Conservation (phyloP, 2,797 vertebrate species). For the Petrocephalus schoutedeni region DNA sequence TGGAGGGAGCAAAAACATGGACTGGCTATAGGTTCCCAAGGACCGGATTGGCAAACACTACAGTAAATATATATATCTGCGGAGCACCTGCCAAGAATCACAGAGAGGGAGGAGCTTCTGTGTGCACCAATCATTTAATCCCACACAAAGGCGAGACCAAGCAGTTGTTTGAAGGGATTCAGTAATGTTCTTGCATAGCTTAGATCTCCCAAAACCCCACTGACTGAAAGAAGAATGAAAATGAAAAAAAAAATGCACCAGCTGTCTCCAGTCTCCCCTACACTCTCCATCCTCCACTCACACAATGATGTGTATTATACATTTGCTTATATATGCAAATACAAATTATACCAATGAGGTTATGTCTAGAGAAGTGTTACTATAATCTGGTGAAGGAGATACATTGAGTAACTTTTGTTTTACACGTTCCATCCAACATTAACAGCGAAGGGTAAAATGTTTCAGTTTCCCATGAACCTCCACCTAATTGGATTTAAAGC, state of each 20-base stretch:
- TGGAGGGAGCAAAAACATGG: too few relatives aligned
- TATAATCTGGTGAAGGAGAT: background rate
- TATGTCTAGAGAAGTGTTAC: background rate
- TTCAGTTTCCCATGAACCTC: background rate
- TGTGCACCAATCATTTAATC: background rate
- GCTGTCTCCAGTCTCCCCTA: background rate
- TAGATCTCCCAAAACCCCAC: background rate
- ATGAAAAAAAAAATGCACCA: background rate
- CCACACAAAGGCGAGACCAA: background rate
- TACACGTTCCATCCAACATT: background rate
- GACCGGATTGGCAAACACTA: too few relatives aligned
- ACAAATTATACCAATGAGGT: background rate
- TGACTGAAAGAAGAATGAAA: background rate
- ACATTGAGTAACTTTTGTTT: background rate
- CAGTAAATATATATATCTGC: background rate
- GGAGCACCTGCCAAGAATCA: background rate
- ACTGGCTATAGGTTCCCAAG: too few relatives aligned
- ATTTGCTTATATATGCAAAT: background rate
- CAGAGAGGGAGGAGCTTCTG: background rate
- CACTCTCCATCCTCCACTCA: background rate
- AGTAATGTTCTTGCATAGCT: background rate
- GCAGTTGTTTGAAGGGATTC: background rate
- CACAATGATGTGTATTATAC: background rate
- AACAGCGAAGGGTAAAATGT: background rate
- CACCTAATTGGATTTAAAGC: conserved; percentile 16